A percentile compares a stretch with the other conserved stretches of the same genome.
Conservation (phyloP, 2,797 vertebrate species). For the Pangasius djambal region DNA sequence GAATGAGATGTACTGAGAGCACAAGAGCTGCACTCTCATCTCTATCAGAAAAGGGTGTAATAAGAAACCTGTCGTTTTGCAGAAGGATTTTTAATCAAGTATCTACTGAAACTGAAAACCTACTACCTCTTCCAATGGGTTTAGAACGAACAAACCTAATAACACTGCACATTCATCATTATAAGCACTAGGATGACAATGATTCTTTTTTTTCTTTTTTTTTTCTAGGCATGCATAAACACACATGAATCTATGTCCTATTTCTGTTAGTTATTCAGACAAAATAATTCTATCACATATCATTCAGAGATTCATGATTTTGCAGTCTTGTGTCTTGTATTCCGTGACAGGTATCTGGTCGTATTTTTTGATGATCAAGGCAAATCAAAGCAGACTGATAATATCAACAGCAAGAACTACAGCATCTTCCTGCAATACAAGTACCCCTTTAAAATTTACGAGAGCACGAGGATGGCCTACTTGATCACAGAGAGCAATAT, state of each 20-base stretch:
- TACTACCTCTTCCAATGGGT: not conserved
- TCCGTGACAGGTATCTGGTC: not conserved
- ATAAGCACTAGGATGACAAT: not conserved
- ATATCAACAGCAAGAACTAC: not conserved
- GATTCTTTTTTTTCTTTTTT: not conserved
- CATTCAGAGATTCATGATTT: constrained; percentile 5
- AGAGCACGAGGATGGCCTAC: not conserved
- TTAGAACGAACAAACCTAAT: constrained; percentile 1
- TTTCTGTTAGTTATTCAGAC: not conserved
- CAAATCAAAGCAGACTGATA: not conserved
- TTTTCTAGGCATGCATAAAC: not conserved
- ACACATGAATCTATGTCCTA: not conserved
- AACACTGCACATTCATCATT: not conserved
- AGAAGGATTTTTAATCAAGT: constrained; percentile 17
- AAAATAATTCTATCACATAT: not conserved
- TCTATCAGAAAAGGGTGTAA: constrained; percentile 12
- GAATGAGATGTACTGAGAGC: not conserved
- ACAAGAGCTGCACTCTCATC: constrained; percentile 1
- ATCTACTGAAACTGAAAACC: constrained; percentile 7
- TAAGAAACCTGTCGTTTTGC: constrained; percentile 28
- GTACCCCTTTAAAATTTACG: not conserved
- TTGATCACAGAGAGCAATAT: no score
- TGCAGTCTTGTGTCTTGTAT: not conserved
- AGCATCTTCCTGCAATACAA: not conserved
- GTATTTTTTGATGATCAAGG: not conserved